Conservation (phyloP, 2,888 invertebrate genomes). For the Drosophila bunnanda region DNA sequence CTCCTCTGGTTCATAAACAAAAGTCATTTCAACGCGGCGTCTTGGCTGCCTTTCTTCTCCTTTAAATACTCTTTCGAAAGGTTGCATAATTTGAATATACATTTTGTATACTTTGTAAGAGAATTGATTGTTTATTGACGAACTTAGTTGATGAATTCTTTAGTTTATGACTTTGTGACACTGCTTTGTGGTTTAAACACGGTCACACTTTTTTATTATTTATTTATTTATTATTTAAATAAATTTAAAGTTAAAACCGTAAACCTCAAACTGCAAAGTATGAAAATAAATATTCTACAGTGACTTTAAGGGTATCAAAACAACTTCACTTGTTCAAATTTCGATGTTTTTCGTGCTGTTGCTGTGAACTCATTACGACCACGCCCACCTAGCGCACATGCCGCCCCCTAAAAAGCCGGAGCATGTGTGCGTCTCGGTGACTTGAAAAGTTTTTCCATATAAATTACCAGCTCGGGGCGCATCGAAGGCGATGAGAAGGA, state of each 20-base stretch:
- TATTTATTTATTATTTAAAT: no score
- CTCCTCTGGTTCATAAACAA: slow-evolving; percentile 44
- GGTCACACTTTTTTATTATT: no score
- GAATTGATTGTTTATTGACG: background rate
- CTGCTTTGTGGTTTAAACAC: no score
- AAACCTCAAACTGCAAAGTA: no score
- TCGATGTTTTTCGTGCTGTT: background rate
- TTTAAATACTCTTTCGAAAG: background rate
- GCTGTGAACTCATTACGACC: slow-evolving; percentile 50
- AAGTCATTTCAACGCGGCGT: slow-evolving; percentile 57
- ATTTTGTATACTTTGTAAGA: background rate
- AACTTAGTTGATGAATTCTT: no score
- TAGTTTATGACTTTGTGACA: no score
- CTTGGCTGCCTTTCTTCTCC: background rate
- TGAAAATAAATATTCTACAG: no score
- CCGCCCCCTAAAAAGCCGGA: slow-evolving; percentile 29
- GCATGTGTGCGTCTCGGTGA: slow-evolving; percentile 30
- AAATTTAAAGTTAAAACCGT: no score
- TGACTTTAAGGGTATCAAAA: background rate
- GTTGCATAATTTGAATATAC: background rate
- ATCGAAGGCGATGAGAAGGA: slow-evolving; percentile 32
- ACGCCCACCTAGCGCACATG: slow-evolving; percentile 48
- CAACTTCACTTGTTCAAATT: background rate
- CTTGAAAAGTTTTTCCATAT: slow-evolving; percentile 51
- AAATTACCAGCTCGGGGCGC: slow-evolving; percentile 53